A percentile compares a stretch with the other conserved stretches of the same genome.
Conservation (phyloP, 2,113 vertebrate genomes). For the Coptodon rendalli region DNA sequence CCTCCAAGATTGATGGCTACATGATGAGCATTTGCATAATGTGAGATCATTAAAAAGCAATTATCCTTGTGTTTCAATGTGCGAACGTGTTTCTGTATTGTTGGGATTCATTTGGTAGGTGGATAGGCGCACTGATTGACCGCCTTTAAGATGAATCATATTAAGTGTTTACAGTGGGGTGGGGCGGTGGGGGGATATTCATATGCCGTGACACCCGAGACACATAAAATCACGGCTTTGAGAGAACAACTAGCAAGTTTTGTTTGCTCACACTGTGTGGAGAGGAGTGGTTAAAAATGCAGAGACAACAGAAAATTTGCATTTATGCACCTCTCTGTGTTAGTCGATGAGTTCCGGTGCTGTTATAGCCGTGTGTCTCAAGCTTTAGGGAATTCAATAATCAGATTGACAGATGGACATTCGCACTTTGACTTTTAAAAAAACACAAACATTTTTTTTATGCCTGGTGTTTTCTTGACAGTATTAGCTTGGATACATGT, state of each 20-base stretch:
- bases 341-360: not conserved
- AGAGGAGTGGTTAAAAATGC: not conserved
- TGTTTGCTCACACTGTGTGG: not conserved
- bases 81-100: conserved; percentile 19
- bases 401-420: not conserved
- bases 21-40: conserved; percentile 88
- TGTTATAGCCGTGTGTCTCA: not conserved
- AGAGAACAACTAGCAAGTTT: not conserved
- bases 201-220: conserved; percentile 1
- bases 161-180: not conserved
- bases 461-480: not conserved
- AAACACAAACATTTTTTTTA: not conserved
- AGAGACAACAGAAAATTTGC: not conserved
- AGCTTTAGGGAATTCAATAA: not conserved
- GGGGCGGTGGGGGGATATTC: not conserved
- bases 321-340: not conserved
- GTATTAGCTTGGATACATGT: not conserved
- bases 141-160: conserved; percentile 19
- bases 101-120: conserved; percentile 42
- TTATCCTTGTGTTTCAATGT: conserved; percentile 68
- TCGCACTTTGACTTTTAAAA: not conserved
- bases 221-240: not conserved
- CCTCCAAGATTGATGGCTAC: conserved; percentile 74
- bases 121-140: conserved; percentile 19
- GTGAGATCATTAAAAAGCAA: conserved; percentile 88